phyloP scores from a whole-genome alignment of 2,888 invertebrate genomes.

The Amiota minor region DNA sequence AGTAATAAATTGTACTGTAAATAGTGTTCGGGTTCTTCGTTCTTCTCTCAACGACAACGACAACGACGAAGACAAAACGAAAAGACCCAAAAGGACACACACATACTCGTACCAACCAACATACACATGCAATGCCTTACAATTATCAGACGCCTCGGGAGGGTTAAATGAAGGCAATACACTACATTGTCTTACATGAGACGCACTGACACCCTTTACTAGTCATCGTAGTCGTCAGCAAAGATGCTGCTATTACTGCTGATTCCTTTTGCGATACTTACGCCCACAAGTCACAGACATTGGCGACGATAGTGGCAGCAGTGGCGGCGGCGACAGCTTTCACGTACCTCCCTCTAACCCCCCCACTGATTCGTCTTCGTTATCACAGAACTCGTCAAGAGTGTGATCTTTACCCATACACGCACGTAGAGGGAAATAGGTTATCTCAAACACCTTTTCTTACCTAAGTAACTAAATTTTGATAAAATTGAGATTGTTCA shows the following conservation, averaged over 20 bases:
- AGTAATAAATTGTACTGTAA: slow-evolving; percentile 69
- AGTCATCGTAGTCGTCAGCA: slow-evolving; percentile 4
- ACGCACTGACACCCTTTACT: slow-evolving; percentile 20
- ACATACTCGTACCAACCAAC: background rate
- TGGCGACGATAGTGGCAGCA: slow-evolving; percentile 9
- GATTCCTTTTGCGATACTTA: too few species aligned
- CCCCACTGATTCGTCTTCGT: too few species aligned
- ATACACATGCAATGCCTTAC: slow-evolving; percentile 43
- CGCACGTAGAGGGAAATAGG: too few species aligned
- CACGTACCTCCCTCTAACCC: too few species aligned
- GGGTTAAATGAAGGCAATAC: background rate
- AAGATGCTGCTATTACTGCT: background rate
- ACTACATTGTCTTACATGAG: slow-evolving; percentile 6
- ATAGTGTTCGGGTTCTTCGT: slow-evolving; percentile 42
- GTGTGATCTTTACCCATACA: too few species aligned
- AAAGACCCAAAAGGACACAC: background rate
- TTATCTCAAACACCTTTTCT: too few species aligned
- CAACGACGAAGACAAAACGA: background rate
- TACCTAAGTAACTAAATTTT: too few species aligned
- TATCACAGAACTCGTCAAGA: background rate
- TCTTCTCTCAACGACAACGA: background rate
- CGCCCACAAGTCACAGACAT: background rate
- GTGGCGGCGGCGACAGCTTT: background rate
- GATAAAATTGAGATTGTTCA: too few species aligned
- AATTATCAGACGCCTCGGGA: slow-evolving; percentile 50